Percentiles rank a stretch among this genome's conserved stretches.
Conservation (phyloP, 2,113 vertebrate species). For the Myotis lucifugus region DNA sequence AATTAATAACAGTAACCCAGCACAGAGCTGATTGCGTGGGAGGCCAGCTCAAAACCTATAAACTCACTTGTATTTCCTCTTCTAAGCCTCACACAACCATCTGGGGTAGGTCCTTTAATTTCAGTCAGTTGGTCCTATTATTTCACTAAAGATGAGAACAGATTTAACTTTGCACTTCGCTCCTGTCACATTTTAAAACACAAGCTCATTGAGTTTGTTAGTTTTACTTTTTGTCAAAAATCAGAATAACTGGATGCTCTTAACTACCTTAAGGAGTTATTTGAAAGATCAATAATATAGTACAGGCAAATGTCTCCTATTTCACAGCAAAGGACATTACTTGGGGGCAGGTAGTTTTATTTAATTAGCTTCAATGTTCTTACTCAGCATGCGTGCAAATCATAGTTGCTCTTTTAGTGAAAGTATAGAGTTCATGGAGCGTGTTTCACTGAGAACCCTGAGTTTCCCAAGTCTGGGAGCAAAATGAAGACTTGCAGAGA, state of each 20-base stretch:
- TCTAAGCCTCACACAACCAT: background rate
- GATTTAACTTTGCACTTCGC: background rate
- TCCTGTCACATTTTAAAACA: background rate
- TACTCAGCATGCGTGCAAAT: background rate
- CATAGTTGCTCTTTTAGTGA: background rate
- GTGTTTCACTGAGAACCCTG: background rate
- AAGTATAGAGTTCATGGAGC: background rate
- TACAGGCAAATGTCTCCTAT: conserved; percentile 13
- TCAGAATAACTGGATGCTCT: background rate
- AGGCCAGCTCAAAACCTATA: background rate
- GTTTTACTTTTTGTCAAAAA: conserved; percentile 41
- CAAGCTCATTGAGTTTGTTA: background rate
- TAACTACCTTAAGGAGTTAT: background rate
- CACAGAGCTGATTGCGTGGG: background rate
- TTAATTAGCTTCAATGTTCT: background rate
- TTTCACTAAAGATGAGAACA: conserved; percentile 41
- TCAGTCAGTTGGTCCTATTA: background rate
- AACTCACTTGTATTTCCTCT: background rate
- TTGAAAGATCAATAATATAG: conserved; percentile 18
- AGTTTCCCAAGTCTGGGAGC: background rate
- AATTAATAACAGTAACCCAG: background rate
- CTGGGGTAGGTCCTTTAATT: background rate
- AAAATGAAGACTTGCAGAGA: background rate
- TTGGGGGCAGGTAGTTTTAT: background rate
- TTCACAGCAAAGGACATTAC: background rate